Evolutionary conservation across 2,888 invertebrate genomes (phyloP), one percentile per base, ranked within the genome.

Genomic region (Drosophila meridionalis): DNA sequence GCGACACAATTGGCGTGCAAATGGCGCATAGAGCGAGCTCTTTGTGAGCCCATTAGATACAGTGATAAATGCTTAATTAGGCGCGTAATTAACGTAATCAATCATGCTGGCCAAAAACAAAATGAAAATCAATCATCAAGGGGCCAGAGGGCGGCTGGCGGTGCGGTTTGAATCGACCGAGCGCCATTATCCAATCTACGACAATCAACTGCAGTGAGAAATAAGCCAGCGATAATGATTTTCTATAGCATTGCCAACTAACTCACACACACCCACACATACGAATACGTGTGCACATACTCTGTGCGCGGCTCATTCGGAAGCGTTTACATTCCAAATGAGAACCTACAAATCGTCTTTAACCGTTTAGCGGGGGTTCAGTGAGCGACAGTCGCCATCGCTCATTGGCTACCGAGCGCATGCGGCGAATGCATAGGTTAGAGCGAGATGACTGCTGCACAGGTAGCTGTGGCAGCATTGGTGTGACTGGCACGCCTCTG

Each of bases 71-170:
- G 90, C 85, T 83, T 91, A 89, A 89, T 91, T 89, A 89, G 86
- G 80, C 87, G 83, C 83, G 76, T 90, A 91, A 90, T 90, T 90
- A 89, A 83, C 71, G 81, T 89, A 91, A 90, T 91, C 89, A 91
- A 90, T 90, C 91, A 87, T 82, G 73, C 61, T 73, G 69, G 65
- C 45, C 61, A 60, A 82, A 76, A 80, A 77, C 69, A 77, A 70
- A 78, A 65, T 77, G 61, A 75, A 71, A 78, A 71, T 80, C 78
- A 75, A 71, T 82, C 79, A 69, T 58, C 32, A 52, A 40, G 28
- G 26, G 45, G 9, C 36, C 48, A 32, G n/a, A 36, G 32, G 14
- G 40, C 42, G 56, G 40, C 9, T 14, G 28, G 32, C 11, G 59
- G 28, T 9, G 34, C 20, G 20, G 30, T 8, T 20, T 6, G 43